These are phyloP conservation scores for Python bivittatus DNA, from an alignment of 2,113 vertebrate species.

Conservation along the genomic window DNA sequence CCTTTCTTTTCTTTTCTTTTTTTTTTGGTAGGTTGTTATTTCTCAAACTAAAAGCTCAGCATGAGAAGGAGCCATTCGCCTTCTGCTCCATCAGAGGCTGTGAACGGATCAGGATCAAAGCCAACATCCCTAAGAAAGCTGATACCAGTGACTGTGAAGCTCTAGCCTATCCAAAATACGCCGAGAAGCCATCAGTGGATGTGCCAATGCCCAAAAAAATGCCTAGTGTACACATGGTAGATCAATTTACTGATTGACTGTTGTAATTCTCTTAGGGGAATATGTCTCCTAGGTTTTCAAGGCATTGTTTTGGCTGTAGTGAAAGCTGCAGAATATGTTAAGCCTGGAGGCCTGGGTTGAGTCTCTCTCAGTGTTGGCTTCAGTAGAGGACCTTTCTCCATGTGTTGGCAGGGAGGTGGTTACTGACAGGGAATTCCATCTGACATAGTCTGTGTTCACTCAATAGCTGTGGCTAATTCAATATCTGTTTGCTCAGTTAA, in stretches of 20 bases:
- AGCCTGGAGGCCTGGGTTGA: not conserved
- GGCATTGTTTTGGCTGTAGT: not conserved
- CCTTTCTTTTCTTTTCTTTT: not conserved
- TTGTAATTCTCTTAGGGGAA: not conserved
- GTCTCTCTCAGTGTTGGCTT: not conserved
- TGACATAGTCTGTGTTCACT: not conserved
- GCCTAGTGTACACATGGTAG: conserved; percentile 77
- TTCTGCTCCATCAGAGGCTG: conserved; percentile 95
- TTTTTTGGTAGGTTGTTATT: conserved; percentile 84
- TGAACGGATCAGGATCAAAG: conserved; percentile 90
- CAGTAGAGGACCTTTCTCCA: not conserved
- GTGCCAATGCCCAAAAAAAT: conserved; percentile 91
- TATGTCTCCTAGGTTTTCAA: not conserved
- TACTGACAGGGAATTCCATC: not conserved
- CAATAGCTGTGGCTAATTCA: not conserved
- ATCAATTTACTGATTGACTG: conserved; percentile 31
- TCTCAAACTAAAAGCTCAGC: conserved; percentile 87
- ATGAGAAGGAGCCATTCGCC: conserved; percentile 84
- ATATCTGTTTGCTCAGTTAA: not conserved
- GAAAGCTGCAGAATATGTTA: not conserved
- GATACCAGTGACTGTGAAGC: conserved; percentile 85
- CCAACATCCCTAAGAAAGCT: conserved; percentile 80
- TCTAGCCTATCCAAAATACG: conserved; percentile 84
- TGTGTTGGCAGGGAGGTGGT: not conserved
- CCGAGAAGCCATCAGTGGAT: conserved; percentile 83